These are phyloP conservation scores for Gavialis gangeticus DNA, from an alignment of 2,113 vertebrate genomes.

Conservation along the genomic window DNA sequence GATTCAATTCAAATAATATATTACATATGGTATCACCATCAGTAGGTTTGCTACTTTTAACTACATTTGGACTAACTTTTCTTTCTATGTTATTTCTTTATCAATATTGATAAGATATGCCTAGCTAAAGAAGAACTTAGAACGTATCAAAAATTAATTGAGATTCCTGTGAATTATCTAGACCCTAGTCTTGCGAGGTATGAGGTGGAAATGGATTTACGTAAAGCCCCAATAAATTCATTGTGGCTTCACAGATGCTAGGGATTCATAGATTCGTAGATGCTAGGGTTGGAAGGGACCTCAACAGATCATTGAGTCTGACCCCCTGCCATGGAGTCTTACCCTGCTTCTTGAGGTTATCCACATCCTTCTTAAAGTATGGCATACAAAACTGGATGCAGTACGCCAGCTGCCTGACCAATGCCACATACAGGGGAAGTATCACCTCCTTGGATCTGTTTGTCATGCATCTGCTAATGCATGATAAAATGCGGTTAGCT, in stretches of 20 bases:
- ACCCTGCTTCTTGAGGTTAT: too few relatives aligned
- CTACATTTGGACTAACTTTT: neutral
- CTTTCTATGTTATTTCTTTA: neutral
- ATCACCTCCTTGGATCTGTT: too few relatives aligned
- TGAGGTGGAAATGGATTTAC: neutral
- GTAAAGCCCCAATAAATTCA: neutral
- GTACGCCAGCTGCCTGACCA: too few relatives aligned
- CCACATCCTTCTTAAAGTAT: too few relatives aligned
- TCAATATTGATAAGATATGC: neutral
- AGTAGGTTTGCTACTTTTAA: neutral
- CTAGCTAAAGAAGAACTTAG: neutral
- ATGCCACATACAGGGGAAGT: too few relatives aligned
- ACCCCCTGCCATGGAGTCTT: too few relatives aligned
- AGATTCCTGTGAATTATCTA: neutral
- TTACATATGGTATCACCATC: neutral
- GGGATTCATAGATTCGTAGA: too few relatives aligned
- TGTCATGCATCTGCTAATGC: too few relatives aligned
- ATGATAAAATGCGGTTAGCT: too few relatives aligned
- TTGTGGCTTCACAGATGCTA: neutral
- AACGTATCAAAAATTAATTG: neutral
- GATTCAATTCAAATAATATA: conserved; percentile 1
- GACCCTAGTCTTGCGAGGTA: neutral
- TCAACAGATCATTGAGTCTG: too few relatives aligned
- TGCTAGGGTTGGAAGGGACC: too few relatives aligned
- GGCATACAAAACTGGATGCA: too few relatives aligned